Base-by-base conservation (phyloP, 2,888 invertebrate species). In the Phrixothrix hirtus region DNA sequence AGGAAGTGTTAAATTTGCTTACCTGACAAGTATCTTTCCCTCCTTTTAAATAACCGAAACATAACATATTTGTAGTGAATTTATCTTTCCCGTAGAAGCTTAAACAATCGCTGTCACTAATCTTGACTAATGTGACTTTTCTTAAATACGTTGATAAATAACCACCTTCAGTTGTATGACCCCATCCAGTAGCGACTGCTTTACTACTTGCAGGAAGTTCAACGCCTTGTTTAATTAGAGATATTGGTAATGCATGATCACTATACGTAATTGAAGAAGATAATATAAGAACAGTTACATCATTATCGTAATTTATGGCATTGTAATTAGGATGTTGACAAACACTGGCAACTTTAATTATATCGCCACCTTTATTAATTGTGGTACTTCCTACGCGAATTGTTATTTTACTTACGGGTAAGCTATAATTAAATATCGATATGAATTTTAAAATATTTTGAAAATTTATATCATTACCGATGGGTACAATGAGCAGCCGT, bases 291-390 rank as follows among this genome's bases (percentile, higher is more conserved):
- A 34, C 34, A 10, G 13, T 16, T 4, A 34, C 16, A 14, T 34
- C 34, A 9, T 15, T 14, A 15, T 34, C 16, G 4, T 34, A 15
- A 6, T 12, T 34, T 1, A 1, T n/a, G 16, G 12, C 15, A 14
- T 15, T 14, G n/a, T 34, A 34, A 5, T n/a, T 6, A n/a, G 34
- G 34, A 34, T 34, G 34, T n/a, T n/a, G n/a, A 34, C 14, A 14
- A 2, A 34, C 9, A 9, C 9, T 34, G 1, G 1, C 3, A 2
- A 34, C 34, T 6, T 12, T 1, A 13, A 34, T 15, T 2, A n/a
- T 3, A 6, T 34, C 9, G 2, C 34, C 34, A 15, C 34, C 34
- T 2, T 11, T 2, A 2, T 2, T 13, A 10, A 11, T 9, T 3
- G 2, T 3, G 13, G 10, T 11, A 11, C 2, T 11, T 12, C 31